Conservation (phyloP, 2,797 vertebrate genomes). For the Ispidina picta region DNA sequence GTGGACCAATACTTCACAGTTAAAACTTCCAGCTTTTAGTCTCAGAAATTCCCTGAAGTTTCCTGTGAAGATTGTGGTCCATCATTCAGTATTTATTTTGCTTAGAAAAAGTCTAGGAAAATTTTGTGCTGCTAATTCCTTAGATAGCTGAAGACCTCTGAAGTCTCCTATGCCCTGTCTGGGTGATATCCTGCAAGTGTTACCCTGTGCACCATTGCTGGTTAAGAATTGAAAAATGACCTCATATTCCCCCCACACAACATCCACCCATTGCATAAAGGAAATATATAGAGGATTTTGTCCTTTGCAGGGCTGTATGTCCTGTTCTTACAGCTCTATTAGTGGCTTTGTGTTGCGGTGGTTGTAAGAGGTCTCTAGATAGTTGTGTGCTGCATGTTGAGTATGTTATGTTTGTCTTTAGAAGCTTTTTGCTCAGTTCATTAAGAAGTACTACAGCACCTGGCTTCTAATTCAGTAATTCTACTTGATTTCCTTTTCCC, state of each 20-base stretch:
- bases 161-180: background rate
- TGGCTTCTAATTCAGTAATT: background rate
- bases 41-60: background rate
- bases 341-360: background rate
- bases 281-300: background rate
- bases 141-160: background rate
- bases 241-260: background rate
- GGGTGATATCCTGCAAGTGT: background rate
- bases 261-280: background rate
- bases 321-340: background rate
- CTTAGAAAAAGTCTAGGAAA: background rate
- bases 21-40: background rate
- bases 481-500: background rate
- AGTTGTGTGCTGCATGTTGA: background rate
- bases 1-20: background rate
- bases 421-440: background rate
- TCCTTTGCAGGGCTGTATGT: background rate
- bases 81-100: background rate
- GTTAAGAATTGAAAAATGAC: background rate
- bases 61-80: accelerated
- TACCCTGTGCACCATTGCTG: background rate
- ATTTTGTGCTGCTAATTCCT: background rate
- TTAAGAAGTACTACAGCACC: background rate
- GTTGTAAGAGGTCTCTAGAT: background rate
- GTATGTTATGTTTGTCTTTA: background rate